Evolutionary conservation across 2,888 invertebrate genomes (phyloP).

Genomic region (Metallyticus violacea): DNA sequence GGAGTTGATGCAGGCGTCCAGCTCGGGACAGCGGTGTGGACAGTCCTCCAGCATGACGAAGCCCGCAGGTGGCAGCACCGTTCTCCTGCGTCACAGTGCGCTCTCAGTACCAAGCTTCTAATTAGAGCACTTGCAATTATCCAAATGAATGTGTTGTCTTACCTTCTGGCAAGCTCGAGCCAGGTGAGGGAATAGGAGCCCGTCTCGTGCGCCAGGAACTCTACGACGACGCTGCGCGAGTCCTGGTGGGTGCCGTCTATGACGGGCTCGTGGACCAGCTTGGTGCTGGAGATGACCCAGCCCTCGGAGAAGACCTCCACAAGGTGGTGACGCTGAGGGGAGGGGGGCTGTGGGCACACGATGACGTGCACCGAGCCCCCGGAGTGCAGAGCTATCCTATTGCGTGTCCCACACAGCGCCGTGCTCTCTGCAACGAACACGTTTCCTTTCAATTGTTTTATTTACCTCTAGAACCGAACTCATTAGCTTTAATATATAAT

Average conservation of each 20-base stretch:
- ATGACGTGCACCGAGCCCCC: conserved; percentile 60
- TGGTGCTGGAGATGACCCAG: conserved; percentile 56
- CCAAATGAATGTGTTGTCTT: conserved; percentile 29
- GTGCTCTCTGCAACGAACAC: conserved; percentile 47
- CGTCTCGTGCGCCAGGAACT: conserved; percentile 73
- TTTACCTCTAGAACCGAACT: too few species aligned
- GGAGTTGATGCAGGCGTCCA: conserved; percentile 77
- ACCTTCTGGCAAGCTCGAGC: conserved; percentile 76
- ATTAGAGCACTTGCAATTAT: too few species aligned
- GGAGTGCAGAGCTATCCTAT: conserved; percentile 76
- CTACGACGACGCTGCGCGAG: conserved; percentile 60
- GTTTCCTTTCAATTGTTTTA: too few species aligned
- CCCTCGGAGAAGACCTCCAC: conserved; percentile 73
- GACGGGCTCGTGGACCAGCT: conserved; percentile 30
- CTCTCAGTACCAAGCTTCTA: not conserved
- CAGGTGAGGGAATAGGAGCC: conserved; percentile 75
- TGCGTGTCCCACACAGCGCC: conserved; percentile 64
- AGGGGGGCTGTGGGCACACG: conserved; percentile 56
- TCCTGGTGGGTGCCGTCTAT: conserved; percentile 29
- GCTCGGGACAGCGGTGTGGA: conserved; percentile 69
- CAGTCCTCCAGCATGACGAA: conserved; percentile 68
- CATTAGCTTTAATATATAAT: too few species aligned
- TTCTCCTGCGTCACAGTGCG: conserved; percentile 48
- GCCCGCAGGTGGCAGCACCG: conserved; percentile 54
- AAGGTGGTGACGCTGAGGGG: conserved; percentile 41